Percentiles rank a stretch among this genome's conserved stretches.
phyloP scores from a whole-genome alignment of 2,888 invertebrate species.

The Biston stratarius region DNA sequence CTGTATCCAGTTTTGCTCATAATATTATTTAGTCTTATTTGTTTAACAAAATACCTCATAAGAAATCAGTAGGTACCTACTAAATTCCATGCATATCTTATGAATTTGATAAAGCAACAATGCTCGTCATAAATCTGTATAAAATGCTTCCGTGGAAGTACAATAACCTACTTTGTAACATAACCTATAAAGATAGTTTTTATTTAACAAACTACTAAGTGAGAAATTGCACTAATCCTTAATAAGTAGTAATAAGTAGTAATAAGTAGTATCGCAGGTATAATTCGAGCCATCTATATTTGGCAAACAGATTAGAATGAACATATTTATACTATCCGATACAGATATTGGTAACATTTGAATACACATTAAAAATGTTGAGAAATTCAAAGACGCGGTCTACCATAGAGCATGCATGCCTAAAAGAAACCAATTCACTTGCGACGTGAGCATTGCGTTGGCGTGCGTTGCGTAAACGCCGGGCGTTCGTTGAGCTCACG shows the following conservation, averaged over 20 bases:
- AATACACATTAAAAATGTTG: no score
- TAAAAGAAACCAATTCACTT: no score
- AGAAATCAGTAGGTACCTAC: no score
- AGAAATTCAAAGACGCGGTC: no score
- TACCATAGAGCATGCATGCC: no score
- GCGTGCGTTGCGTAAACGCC: no score
- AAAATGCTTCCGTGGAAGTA: constrained; percentile 2
- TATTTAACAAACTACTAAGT: background rate
- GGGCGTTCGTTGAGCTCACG: no score
- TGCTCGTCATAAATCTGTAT: constrained; percentile 5
- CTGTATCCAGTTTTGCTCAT: no score
- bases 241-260: no score
- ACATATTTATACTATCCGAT: background rate
- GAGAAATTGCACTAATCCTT: constrained; percentile 11
- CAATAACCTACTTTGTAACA: background rate
- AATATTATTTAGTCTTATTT: no score
- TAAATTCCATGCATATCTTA: background rate
- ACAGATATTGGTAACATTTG: background rate
- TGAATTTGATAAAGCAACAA: background rate
- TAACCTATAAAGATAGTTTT: background rate
- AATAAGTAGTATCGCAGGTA: constrained; percentile 13
- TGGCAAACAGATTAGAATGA: constrained; percentile 12
- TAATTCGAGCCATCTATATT: constrained; percentile 9
- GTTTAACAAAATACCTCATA: no score
- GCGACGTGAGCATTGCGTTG: no score